Evolutionary conservation across 2,888 invertebrate genomes (phyloP), one percentile per base, ranked within the genome.

Genomic region (Microplitis deprimator): DNA sequence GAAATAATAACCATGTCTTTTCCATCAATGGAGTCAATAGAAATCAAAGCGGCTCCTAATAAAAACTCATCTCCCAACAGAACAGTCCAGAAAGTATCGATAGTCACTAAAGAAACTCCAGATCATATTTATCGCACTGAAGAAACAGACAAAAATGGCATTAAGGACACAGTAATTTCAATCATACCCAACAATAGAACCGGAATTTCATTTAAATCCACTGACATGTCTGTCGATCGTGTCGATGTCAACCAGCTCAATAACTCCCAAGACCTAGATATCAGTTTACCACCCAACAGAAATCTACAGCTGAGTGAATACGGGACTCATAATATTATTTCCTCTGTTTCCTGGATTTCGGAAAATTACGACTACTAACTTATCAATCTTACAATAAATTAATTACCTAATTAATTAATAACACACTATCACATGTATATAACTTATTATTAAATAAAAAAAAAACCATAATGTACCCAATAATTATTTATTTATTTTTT

Each of bases 1-100:
- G 83, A 86, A 62, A 85, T 83, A 13, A 82, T 85, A 40, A 85
- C 83, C 1, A 84, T 84, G 1, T 80, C 81, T 16, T 85, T 83
- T 73, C 85, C 85, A 0, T 69, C 78, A 17, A 59, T 68, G 20
- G 61, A 62, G 16, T 68, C 5, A 69, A 29, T 20, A 73, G 50
- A 61, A n/a, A 64, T 16, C 16, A 70, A 73, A 38, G 65, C 20
- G 0, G 69, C 20, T 13, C 79, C 77, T 5, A 73, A 77, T 10
- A n/a, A 50, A 0, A 17, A 71, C 7, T 75, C 67, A 1, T 78
- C 77, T 64, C 5, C 59, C 2, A 83, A 82, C 20, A 81, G 84
- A 62, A 82, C 78, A 17, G 76, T 85, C 1, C 81, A 84, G 60
- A 84, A 82, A 68, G 80, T 84, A 5, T 83, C 83, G 0, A 83